Conservation (phyloP, 2,113 vertebrate species). For the Phalacrocorax brasilianus region DNA sequence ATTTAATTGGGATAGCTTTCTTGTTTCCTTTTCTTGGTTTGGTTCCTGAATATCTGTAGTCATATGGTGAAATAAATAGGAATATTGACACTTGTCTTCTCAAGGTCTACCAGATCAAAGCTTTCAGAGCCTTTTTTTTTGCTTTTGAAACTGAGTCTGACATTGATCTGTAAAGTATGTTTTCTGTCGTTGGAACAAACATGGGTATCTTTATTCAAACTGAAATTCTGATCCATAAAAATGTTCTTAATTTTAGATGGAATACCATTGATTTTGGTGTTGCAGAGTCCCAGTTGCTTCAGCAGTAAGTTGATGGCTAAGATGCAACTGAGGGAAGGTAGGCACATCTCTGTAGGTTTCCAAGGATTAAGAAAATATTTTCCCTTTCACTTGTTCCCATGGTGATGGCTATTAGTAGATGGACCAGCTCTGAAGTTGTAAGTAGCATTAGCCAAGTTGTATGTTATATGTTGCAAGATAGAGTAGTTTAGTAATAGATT, state of each 20-base stretch:
- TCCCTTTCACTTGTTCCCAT: conserved; percentile 1
- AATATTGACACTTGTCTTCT: not conserved
- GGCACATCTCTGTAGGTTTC: not conserved
- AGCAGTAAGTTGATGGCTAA: not conserved
- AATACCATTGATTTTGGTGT: not conserved
- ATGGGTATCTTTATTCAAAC: not conserved
- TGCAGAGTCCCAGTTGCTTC: not conserved
- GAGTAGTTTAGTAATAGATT: not conserved
- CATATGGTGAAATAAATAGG: not conserved
- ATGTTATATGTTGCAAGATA: not conserved
- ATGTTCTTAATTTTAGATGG: not conserved
- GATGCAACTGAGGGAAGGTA: not conserved
- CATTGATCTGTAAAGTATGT: not conserved
- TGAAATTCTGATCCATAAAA: not conserved
- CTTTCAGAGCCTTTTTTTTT: not conserved
- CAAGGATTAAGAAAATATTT: not conserved
- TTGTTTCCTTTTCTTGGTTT: not conserved
- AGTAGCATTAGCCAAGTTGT: not conserved
- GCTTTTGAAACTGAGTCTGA: not conserved
- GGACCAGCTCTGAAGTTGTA: not conserved
- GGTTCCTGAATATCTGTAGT: not conserved
- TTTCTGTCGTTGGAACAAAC: not conserved
- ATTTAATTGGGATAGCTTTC: not conserved
- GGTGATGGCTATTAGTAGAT: not conserved
- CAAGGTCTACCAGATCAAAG: not conserved